phyloP scores from a whole-genome alignment of 2,113 vertebrate species.

The Indicator indicator region DNA sequence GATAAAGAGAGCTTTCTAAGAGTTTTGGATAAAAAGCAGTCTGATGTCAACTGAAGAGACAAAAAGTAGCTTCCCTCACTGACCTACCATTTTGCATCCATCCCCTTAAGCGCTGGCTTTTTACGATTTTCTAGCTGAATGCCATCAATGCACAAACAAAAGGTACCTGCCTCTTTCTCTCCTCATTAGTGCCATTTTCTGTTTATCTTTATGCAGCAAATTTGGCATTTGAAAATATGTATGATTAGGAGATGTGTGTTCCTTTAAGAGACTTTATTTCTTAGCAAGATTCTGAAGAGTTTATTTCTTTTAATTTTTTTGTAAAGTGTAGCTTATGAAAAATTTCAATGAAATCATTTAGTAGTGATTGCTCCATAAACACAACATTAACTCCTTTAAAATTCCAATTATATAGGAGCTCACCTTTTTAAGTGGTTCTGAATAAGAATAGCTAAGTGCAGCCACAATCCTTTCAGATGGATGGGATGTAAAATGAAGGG shows the following conservation, averaged over 20 bases:
- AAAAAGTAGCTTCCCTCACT: not conserved
- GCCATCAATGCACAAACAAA: not conserved
- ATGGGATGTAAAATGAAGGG: not conserved
- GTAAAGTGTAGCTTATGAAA: conserved; percentile 70
- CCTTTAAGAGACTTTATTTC: conserved; percentile 58
- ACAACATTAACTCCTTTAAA: conserved; percentile 69
- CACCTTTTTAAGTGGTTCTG: conserved; percentile 56
- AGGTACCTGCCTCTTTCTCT: not conserved
- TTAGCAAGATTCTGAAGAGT: conserved; percentile 53
- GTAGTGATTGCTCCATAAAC: conserved; percentile 69
- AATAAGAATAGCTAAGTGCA: conserved; percentile 4
- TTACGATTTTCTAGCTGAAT: not conserved
- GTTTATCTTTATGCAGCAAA: conserved; percentile 1
- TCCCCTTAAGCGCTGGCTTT: rapidly evolving
- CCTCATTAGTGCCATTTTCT: not conserved
- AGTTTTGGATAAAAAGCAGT: not conserved
- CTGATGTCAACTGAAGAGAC: not conserved
- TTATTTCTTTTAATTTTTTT: conserved; percentile 74
- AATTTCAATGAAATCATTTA: conserved; percentile 75
- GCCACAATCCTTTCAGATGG: not conserved
- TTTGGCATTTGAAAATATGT: not conserved
- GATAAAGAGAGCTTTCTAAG: too few relatives aligned
- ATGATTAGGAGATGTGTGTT: not conserved
- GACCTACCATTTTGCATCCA: rapidly evolving
- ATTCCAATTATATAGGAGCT: conserved; percentile 67